These are phyloP conservation scores for Lasiurus borealis DNA, from an alignment of 2,113 vertebrate genomes.

Conservation along the genomic window DNA sequence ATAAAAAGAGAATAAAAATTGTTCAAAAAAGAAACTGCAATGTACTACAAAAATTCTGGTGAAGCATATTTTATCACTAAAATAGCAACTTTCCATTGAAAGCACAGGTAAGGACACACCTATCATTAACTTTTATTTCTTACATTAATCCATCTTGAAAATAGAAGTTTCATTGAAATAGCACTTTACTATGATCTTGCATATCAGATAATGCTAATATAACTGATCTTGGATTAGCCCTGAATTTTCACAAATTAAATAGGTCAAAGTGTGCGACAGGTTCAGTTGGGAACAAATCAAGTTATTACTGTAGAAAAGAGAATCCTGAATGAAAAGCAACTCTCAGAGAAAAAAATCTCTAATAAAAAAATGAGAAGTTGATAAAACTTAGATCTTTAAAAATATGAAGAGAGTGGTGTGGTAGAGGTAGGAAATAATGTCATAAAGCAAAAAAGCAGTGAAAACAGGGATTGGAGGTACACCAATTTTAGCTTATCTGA, in stretches of 20 bases:
- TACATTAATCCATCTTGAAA: constrained; percentile 18
- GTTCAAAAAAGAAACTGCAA: constrained; percentile 9
- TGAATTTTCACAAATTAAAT: constrained; percentile 49
- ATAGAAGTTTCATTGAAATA: constrained; percentile 36
- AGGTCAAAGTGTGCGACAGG: constrained; percentile 22
- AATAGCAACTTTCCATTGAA: constrained; percentile 27
- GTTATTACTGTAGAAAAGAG: background rate
- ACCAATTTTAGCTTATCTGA: background rate
- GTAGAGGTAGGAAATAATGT: background rate
- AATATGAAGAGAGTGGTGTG: background rate
- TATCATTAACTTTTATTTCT: constrained; percentile 41
- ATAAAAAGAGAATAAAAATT: constrained; percentile 1
- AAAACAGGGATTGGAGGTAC: background rate
- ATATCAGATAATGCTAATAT: constrained; percentile 41
- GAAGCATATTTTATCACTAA: constrained; percentile 32
- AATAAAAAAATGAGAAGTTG: background rate
- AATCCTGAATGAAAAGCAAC: background rate
- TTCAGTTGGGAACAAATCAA: constrained; percentile 12
- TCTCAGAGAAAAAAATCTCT: background rate
- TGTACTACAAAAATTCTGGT: constrained; percentile 2
- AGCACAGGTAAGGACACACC: background rate
- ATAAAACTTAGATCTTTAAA: constrained; percentile 54
- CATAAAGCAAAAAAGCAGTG: background rate
- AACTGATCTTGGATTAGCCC: background rate
- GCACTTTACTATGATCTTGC: background rate